Conservation (phyloP, 2,113 vertebrate species). For the Ammodytes marinus region DNA sequence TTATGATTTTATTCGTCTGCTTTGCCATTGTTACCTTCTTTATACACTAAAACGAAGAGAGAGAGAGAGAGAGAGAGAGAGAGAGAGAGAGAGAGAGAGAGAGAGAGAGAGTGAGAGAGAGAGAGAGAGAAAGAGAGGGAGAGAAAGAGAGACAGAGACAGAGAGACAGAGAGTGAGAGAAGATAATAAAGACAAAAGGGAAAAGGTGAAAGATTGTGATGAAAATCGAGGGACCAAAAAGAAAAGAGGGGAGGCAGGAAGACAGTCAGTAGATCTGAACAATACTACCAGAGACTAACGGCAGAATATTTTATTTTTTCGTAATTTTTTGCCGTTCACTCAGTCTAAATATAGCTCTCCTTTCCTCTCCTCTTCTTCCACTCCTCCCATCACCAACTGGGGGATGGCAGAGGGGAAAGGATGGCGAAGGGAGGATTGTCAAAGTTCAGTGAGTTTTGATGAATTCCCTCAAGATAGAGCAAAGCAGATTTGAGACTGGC, state of each 20-base stretch:
- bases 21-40: background rate
- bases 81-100: background rate
- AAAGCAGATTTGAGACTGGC: constrained; percentile 63
- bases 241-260: background rate
- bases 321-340: constrained; percentile 50
- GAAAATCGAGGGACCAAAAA: constrained; percentile 11
- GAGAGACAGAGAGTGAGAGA: background rate
- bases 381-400: constrained; percentile 56
- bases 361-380: constrained; percentile 31
- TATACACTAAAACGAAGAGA: background rate
- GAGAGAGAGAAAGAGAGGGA: background rate
- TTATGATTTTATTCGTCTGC: background rate
- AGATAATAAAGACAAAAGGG: background rate
- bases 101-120: background rate
- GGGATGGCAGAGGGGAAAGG: constrained; percentile 52
- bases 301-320: constrained; percentile 43
- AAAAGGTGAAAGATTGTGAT: constrained; percentile 3
- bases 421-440: constrained; percentile 60
- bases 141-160: background rate
- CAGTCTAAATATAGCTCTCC: constrained; percentile 79
- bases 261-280: constrained; percentile 26
- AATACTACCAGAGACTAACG: constrained; percentile 49
- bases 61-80: background rate
- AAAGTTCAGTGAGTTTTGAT: constrained; percentile 77
- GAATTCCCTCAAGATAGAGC: constrained; percentile 68